These are phyloP conservation scores for Hypocryptadius cinnamomeus DNA, from an alignment of 2,113 vertebrate genomes.

Conservation along the genomic window DNA sequence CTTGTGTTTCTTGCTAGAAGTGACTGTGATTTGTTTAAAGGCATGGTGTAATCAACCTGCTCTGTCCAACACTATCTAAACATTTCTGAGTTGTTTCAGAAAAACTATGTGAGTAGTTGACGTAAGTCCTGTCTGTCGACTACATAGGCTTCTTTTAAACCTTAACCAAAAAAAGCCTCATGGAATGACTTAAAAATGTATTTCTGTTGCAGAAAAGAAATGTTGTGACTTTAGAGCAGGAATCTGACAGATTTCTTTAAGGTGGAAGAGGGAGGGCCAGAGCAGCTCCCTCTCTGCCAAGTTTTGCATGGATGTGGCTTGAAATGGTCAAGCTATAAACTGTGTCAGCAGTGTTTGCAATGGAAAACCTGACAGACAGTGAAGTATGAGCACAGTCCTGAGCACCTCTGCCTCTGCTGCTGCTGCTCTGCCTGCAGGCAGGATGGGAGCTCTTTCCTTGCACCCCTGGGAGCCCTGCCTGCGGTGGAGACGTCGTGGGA, in stretches of 20 bases:
- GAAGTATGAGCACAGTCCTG: neutral
- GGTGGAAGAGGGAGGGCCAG: neutral
- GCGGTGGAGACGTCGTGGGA: rapidly evolving
- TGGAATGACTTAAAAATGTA: neutral
- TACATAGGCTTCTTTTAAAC: neutral
- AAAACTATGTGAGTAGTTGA: neutral
- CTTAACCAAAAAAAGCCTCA: neutral
- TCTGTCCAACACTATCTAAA: neutral
- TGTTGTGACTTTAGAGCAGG: neutral
- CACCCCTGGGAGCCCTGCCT: neutral
- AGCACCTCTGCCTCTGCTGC: neutral
- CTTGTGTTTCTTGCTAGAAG: neutral
- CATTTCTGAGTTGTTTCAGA: neutral
- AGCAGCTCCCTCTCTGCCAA: neutral
- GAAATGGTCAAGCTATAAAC: slow-evolving; percentile 34
- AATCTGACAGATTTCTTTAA: slow-evolving; percentile 4
- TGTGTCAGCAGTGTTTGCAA: slow-evolving; percentile 1
- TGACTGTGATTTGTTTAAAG: slow-evolving; percentile 7
- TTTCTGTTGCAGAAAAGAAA: neutral
- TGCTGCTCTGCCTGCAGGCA: neutral
- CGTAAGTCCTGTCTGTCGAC: neutral
- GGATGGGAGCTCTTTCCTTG: neutral
- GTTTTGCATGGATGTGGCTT: slow-evolving; percentile 20
- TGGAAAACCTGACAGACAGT: slow-evolving; percentile 30
- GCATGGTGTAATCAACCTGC: neutral